A percentile compares a stretch with the other conserved stretches of the same genome.
phyloP scores from a whole-genome alignment of 2,888 invertebrate genomes.

The Baronia brevicornis region DNA sequence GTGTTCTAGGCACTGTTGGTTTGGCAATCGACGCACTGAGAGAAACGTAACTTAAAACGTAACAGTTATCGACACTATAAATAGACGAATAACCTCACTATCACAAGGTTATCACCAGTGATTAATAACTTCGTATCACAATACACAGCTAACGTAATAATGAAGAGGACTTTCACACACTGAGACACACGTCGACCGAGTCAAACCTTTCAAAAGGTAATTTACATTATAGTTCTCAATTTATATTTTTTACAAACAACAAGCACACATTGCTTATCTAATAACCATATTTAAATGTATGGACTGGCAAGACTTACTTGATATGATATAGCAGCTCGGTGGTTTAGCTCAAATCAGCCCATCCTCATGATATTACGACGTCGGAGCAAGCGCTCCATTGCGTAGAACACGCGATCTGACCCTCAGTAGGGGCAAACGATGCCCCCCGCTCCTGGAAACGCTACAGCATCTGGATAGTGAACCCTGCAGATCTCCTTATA shows the following conservation, averaged over 20 bases:
- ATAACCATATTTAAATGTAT: too few species aligned
- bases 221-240: conserved; percentile 2
- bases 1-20: conserved; percentile 65
- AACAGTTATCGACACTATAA: conserved; percentile 34
- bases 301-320: conserved; percentile 8
- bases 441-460: conserved; percentile 70
- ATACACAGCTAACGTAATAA: conserved; percentile 18
- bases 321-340: conserved; percentile 4
- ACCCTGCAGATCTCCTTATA: conserved; percentile 83
- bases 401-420: conserved; percentile 74
- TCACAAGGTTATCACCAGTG: conserved; percentile 59
- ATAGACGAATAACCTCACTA: conserved; percentile 39
- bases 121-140: conserved; percentile 23
- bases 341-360: conserved; percentile 45
- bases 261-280: too few species aligned
- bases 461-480: conserved; percentile 74
- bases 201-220: not conserved
- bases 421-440: conserved; percentile 79
- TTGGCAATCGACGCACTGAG: conserved; percentile 37
- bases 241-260: too few species aligned
- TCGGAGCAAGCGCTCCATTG: conserved; percentile 66
- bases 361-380: conserved; percentile 71
- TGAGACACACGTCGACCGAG: conserved; percentile 8
- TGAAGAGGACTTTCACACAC: conserved; percentile 18
- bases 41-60: conserved; percentile 37